phyloP scores from a whole-genome alignment of 2,113 vertebrate species.

The Pachycephala philippinensis region DNA sequence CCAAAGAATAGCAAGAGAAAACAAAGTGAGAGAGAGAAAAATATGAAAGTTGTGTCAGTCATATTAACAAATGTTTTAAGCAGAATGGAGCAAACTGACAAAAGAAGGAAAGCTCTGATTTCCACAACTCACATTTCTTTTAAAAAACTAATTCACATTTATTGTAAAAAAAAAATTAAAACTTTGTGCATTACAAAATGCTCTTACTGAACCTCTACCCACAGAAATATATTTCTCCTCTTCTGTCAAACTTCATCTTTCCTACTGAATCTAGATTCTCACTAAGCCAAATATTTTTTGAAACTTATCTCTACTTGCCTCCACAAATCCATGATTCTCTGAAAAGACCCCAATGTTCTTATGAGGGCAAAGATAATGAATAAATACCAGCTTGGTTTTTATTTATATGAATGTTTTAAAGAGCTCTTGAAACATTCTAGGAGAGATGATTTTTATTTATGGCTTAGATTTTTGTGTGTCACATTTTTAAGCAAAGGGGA shows the following conservation, averaged over 20 bases:
- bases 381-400: slow-evolving; percentile 29
- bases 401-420: slow-evolving; percentile 26
- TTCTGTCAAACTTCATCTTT: background rate
- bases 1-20: background rate
- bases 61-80: background rate
- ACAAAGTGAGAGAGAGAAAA: background rate
- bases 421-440: slow-evolving; percentile 19
- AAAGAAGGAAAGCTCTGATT: background rate
- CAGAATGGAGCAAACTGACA: background rate
- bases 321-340: background rate
- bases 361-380: background rate
- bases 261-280: background rate
- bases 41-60: background rate
- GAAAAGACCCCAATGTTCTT: background rate
- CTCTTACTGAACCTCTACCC: background rate
- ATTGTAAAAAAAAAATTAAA: background rate
- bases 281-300: background rate
- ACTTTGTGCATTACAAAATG: background rate
- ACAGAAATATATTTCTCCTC: background rate
- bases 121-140: background rate
- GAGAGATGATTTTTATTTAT: slow-evolving; percentile 31
- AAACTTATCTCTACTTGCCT: background rate
- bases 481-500: slow-evolving; percentile 53
- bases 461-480: slow-evolving; percentile 35
- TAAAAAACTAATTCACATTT: background rate